A percentile compares a stretch with the other conserved stretches of the same genome.
Evolutionary conservation across 2,113 vertebrate genomes (phyloP).

Genomic region (Thalassarche chlororhynchos): DNA sequence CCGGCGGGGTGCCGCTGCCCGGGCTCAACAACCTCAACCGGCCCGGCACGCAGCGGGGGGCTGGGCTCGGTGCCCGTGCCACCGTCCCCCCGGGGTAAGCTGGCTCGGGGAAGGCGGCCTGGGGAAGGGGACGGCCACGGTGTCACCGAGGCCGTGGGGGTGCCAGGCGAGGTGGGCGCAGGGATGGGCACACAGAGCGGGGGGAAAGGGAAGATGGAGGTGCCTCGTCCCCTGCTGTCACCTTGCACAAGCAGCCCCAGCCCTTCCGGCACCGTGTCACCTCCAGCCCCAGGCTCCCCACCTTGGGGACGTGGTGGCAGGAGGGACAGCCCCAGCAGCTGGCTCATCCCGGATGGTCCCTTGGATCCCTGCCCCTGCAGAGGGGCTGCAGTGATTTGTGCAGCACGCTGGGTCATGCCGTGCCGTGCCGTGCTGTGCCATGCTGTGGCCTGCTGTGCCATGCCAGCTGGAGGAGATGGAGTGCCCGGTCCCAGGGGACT

Average conservation of each 20-base stretch:
- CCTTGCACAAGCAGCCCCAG: background rate
- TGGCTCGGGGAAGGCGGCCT: background rate
- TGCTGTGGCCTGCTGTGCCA: background rate
- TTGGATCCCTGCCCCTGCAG: background rate
- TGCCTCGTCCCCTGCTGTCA: background rate
- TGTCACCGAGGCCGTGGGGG: accelerated
- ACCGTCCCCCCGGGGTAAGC: slow-evolving; percentile 90
- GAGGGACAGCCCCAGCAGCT: background rate
- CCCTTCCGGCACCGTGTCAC: background rate
- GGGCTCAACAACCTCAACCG: slow-evolving; percentile 96
- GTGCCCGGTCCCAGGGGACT: background rate
- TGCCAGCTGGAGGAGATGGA: background rate
- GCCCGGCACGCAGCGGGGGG: slow-evolving; percentile 85
- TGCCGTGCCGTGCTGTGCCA: accelerated
- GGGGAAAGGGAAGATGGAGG: background rate
- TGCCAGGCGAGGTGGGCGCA: background rate
- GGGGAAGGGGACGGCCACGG: accelerated
- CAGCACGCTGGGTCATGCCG: accelerated
- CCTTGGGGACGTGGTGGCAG: background rate
- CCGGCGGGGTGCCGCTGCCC: slow-evolving; percentile 69
- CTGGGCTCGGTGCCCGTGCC: slow-evolving; percentile 79
- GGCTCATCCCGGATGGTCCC: accelerated
- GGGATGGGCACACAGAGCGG: background rate
- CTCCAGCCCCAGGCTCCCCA: background rate
- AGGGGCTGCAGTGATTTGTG: background rate